phyloP scores from a whole-genome alignment of 2,797 vertebrate genomes.

The Etheostoma nigrum region DNA sequence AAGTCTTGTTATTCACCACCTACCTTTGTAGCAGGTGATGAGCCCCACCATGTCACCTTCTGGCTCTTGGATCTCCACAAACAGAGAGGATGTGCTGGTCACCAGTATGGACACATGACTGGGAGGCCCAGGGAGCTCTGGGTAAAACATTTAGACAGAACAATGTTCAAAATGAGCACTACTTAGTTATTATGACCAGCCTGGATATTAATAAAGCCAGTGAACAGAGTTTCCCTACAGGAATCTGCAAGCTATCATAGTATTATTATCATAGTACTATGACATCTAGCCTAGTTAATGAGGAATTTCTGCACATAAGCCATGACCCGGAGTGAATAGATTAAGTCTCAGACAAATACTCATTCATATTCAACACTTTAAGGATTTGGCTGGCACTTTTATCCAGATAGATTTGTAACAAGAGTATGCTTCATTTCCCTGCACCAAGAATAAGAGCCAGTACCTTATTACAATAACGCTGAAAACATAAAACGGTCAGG shows the following conservation, averaged over 20 bases:
- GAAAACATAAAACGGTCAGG: slow-evolving; percentile 24
- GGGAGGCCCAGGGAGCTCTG: slow-evolving; percentile 81
- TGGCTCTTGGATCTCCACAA: slow-evolving; percentile 80
- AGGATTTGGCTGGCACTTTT: slow-evolving; percentile 9
- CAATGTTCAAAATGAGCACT: neutral
- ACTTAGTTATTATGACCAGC: slow-evolving; percentile 4
- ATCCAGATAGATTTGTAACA: slow-evolving; percentile 21
- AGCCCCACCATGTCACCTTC: slow-evolving; percentile 65
- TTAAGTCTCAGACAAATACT: slow-evolving; percentile 15
- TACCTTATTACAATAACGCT: slow-evolving; percentile 17
- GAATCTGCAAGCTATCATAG: neutral
- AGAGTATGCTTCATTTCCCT: slow-evolving; percentile 21
- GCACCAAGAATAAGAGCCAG: neutral
- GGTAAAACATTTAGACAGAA: slow-evolving; percentile 27
- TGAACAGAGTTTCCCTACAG: neutral
- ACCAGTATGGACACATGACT: slow-evolving; percentile 79
- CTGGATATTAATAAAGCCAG: neutral
- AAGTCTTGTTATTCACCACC: slow-evolving; percentile 9
- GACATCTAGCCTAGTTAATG: neutral
- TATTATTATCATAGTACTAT: neutral
- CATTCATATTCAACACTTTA: slow-evolving; percentile 34
- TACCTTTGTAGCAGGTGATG: slow-evolving; percentile 84
- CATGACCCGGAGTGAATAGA: slow-evolving; percentile 25
- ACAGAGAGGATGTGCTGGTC: slow-evolving; percentile 79
- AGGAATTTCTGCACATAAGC: slow-evolving; percentile 6